Base-by-base conservation (phyloP, 2,888 invertebrate species). In the Philopedon plagiatum region DNA sequence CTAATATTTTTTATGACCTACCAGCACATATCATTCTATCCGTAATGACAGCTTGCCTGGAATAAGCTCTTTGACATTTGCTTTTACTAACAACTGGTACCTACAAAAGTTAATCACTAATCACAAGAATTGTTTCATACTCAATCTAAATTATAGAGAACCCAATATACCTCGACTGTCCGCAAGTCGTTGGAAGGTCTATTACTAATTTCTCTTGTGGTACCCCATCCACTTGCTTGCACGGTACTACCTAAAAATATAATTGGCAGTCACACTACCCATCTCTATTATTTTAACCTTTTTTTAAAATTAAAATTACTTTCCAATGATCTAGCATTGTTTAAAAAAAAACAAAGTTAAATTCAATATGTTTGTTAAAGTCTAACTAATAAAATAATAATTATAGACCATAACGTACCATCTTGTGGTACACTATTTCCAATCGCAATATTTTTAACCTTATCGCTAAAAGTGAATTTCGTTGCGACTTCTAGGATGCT, bases 11-110 rank as follows among this genome's bases (percentile, higher is more conserved):
- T 4, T 29, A 11, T 39, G 2, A 7, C 77, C 88, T 88, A 49
- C 89, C 89, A 0, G 89, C 90, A 78, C 90, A 90, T 80, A 90
- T 86, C 90, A 90, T 90, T 77, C 88, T 86, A 62, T 80, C 81
- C 0, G 89, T 88, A 56, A 90, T 84, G 8, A 56, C 46, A 0
- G 87, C 83, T 34, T 54, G 23, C 3, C 37, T 49, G 5, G n/a
- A 18, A 32, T 70, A 70, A 0, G 65, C 32, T 18, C 23, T 54
- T 18, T 71, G 46, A 32, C 78, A 78, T 5, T 70, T 67, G 9
- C 13, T 41, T 18, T 63, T 69, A 39, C 54, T 66, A 8, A 78
- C 29, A 7, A 77, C 49, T 4, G 77, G 77, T 18, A 65, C 29
- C 65, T 65, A 9, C 15, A 60, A 61, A 26, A n/a, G 34, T 5